Evolutionary conservation across 2,113 vertebrate genomes (phyloP).

Genomic region (Corydoras maculifer): DNA sequence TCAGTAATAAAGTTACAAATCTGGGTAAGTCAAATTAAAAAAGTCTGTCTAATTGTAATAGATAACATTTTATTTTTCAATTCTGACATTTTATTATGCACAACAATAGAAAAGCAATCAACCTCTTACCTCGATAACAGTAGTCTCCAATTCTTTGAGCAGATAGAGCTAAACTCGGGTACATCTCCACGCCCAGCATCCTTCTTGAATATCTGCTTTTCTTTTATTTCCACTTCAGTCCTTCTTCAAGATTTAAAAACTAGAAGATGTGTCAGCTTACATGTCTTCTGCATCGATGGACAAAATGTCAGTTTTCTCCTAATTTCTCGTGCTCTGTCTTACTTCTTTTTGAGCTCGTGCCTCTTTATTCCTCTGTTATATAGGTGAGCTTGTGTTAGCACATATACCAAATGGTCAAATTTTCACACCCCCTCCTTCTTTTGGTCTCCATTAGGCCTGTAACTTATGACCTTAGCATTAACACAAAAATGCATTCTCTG

Average conservation of each 20-base stretch:
- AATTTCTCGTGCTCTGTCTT: background rate
- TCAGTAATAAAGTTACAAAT: no score
- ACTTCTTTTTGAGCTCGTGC: slow-evolving; percentile 17
- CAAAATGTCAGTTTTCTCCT: slow-evolving; percentile 1
- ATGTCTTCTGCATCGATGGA: background rate
- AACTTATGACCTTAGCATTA: background rate
- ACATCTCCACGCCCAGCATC: slow-evolving; percentile 67
- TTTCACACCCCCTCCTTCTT: slow-evolving; percentile 49
- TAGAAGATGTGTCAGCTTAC: slow-evolving; percentile 9
- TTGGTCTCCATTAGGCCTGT: slow-evolving; percentile 15
- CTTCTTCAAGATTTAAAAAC: slow-evolving; percentile 3
- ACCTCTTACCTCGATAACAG: slow-evolving; percentile 53
- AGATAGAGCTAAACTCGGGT: slow-evolving; percentile 57
- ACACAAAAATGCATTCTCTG: background rate
- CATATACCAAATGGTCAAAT: slow-evolving; percentile 62
- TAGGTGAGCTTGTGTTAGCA: slow-evolving; percentile 66
- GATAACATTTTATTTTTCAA: no score
- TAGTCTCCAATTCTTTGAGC: slow-evolving; percentile 65
- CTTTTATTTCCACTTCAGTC: background rate
- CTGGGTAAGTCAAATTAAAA: no score
- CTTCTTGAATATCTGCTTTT: slow-evolving; percentile 12
- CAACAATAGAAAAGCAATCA: no score
- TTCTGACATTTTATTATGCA: no score
- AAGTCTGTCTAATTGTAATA: no score
- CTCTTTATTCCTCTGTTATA: slow-evolving; percentile 48